Evolutionary conservation across 2,888 invertebrate species (phyloP).

Genomic region (Coelopa pilipes): DNA sequence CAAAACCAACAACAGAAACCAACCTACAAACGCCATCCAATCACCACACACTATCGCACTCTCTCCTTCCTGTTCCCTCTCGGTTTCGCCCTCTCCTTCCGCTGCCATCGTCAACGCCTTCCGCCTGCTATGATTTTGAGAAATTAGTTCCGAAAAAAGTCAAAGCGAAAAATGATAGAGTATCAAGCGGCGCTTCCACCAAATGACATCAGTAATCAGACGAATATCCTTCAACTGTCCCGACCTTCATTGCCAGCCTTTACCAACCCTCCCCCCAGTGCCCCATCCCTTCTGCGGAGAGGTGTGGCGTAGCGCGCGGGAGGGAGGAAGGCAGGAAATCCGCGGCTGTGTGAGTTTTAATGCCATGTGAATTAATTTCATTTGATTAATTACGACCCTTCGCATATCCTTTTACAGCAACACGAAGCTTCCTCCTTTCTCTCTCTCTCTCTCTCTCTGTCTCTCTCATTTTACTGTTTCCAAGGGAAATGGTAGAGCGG

Average conservation of each 20-base stretch:
- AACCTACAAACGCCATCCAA: background rate
- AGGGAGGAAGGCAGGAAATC: background rate
- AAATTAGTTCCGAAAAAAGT: constrained; percentile 1
- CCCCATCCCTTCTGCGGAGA: background rate
- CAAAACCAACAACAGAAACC: too few relatives aligned
- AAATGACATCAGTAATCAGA: constrained; percentile 12
- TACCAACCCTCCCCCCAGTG: background rate
- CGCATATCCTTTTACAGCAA: background rate
- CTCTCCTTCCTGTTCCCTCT: background rate
- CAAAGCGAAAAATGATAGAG: background rate
- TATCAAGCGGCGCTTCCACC: background rate
- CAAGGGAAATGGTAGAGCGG: too few relatives aligned
- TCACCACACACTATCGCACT: background rate
- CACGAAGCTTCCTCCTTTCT: background rate
- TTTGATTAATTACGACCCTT: constrained; percentile 23
- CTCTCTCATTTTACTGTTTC: too few relatives aligned
- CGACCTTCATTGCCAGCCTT: background rate
- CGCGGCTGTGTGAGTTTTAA: background rate
- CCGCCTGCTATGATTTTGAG: background rate
- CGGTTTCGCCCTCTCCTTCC: background rate
- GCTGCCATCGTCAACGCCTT: background rate
- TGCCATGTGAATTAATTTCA: constrained; percentile 18
- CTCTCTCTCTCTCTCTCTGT: too few relatives aligned
- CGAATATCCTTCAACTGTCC: background rate
- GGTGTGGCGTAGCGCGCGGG: too few relatives aligned